These are phyloP conservation scores for Muscina levida DNA, from an alignment of 2,888 invertebrate genomes.

Conservation along the genomic window DNA sequence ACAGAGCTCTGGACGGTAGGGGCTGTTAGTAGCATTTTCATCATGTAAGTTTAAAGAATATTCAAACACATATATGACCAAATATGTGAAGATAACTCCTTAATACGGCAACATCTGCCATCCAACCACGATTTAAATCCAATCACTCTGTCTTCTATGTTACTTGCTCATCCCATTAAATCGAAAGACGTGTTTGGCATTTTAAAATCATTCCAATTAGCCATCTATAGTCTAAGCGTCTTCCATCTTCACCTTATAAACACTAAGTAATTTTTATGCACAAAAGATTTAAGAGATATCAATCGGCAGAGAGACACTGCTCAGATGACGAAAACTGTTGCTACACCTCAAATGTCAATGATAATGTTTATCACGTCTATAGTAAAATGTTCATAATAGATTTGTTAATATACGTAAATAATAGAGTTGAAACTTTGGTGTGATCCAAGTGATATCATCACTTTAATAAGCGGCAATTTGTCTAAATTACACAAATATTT, in stretches of 20 bases:
- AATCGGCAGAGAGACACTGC: no score
- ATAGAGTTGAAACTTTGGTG: slow-evolving; percentile 12
- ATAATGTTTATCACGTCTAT: slow-evolving; percentile 29
- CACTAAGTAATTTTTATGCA: background rate
- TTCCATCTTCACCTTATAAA: no score
- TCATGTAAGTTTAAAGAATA: no score
- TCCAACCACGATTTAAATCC: no score
- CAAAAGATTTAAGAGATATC: background rate
- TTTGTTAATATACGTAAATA: slow-evolving; percentile 28
- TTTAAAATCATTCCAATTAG: background rate
- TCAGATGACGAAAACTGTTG: no score
- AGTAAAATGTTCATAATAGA: slow-evolving; percentile 23
- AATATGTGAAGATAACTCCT: no score
- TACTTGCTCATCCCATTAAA: background rate
- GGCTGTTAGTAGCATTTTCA: no score
- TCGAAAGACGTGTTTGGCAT: slow-evolving; percentile 13
- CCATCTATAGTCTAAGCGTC: background rate
- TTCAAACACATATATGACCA: no score
- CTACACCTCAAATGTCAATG: slow-evolving; percentile 33
- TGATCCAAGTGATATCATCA: slow-evolving; percentile 24
- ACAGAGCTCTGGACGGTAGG: no score
- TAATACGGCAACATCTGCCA: no score
- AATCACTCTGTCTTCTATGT: no score
- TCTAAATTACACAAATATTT: slow-evolving; percentile 27
- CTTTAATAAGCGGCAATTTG: slow-evolving; percentile 33